A percentile compares a stretch with the other conserved stretches of the same genome.
Conservation (phyloP, 92 coral and sea anemone genomes). For the Palythoa heliodiscus region DNA sequence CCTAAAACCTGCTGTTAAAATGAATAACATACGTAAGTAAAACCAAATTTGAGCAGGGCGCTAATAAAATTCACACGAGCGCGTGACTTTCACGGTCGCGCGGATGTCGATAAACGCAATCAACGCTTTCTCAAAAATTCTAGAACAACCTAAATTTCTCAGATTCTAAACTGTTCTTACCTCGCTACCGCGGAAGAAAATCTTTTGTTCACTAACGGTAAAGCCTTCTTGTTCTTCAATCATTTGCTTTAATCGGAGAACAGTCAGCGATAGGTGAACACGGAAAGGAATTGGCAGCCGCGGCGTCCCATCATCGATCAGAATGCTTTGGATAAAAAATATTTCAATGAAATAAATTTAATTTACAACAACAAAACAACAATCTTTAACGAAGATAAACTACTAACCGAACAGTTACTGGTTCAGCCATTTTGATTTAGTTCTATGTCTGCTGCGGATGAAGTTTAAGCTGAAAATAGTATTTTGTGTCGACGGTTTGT, state of each 20-base stretch:
- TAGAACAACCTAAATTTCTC: slow-evolving; percentile 24
- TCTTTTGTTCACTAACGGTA: slow-evolving; percentile 91
- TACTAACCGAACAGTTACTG: slow-evolving; percentile 87
- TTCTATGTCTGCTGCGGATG: background rate
- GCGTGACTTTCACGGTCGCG: slow-evolving; percentile 44
- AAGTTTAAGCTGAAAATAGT: background rate
- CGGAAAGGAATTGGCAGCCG: slow-evolving; percentile 93
- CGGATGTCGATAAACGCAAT: slow-evolving; percentile 12
- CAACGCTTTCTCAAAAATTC: slow-evolving; percentile 39
- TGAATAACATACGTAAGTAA: background rate
- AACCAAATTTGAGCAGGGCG: background rate
- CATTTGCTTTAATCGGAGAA: slow-evolving; percentile 89
- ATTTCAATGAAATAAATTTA: slow-evolving; percentile 46
- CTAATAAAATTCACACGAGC: slow-evolving; percentile 20
- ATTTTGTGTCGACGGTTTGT: background rate
- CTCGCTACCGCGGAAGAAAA: slow-evolving; percentile 88
- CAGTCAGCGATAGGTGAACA: slow-evolving; percentile 85
- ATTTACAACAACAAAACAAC: slow-evolving; percentile 31
- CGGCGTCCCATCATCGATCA: slow-evolving; percentile 99
- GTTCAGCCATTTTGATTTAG: slow-evolving; percentile 69
- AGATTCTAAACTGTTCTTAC: slow-evolving; percentile 54
- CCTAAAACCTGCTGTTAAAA: background rate
- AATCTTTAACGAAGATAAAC: slow-evolving; percentile 6
- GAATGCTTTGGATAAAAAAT: slow-evolving; percentile 67
- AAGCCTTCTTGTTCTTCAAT: slow-evolving; percentile 98